Conservation (phyloP, 2,113 vertebrate species). For the Lepus timidus region DNA sequence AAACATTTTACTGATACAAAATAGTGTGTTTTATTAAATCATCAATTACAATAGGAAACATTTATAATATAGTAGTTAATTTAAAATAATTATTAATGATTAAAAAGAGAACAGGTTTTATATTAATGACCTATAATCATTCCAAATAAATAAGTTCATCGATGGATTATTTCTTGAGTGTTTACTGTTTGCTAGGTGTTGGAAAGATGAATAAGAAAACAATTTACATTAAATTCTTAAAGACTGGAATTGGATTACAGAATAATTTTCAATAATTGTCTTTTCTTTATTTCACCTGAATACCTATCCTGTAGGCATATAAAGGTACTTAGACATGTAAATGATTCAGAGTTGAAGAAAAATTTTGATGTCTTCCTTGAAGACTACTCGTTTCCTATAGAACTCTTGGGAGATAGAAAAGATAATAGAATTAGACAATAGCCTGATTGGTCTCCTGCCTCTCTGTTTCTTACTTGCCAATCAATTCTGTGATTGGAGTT, state of each 20-base stretch:
- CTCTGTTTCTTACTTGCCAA: neutral
- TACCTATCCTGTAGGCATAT: slow-evolving; percentile 17
- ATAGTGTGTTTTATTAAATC: slow-evolving; percentile 59
- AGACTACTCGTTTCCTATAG: neutral
- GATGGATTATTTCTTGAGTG: slow-evolving; percentile 32
- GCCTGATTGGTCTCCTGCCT: slow-evolving; percentile 42
- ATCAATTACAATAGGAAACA: slow-evolving; percentile 42
- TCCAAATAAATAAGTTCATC: slow-evolving; percentile 11
- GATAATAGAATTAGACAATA: slow-evolving; percentile 61
- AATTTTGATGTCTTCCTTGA: slow-evolving; percentile 43
- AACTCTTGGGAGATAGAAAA: slow-evolving; percentile 38
- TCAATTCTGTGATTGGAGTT: slow-evolving; percentile 64
- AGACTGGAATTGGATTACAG: slow-evolving; percentile 31
- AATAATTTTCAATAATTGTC: slow-evolving; percentile 28
- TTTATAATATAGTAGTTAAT: neutral
- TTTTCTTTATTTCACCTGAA: slow-evolving; percentile 49
- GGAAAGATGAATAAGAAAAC: slow-evolving; percentile 39
- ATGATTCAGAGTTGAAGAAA: slow-evolving; percentile 47
- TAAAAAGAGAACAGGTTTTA: slow-evolving; percentile 38
- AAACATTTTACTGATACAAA: slow-evolving; percentile 43
- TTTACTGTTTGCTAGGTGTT: slow-evolving; percentile 30
- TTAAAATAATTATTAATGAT: slow-evolving; percentile 64
- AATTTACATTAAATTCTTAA: slow-evolving; percentile 37
- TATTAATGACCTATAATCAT: slow-evolving; percentile 39
- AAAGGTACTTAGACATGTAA: slow-evolving; percentile 2